Evolutionary conservation across 2,888 invertebrate species (phyloP), one percentile per base, ranked within the genome.

Genomic region (Polyommatus iphigenia): DNA sequence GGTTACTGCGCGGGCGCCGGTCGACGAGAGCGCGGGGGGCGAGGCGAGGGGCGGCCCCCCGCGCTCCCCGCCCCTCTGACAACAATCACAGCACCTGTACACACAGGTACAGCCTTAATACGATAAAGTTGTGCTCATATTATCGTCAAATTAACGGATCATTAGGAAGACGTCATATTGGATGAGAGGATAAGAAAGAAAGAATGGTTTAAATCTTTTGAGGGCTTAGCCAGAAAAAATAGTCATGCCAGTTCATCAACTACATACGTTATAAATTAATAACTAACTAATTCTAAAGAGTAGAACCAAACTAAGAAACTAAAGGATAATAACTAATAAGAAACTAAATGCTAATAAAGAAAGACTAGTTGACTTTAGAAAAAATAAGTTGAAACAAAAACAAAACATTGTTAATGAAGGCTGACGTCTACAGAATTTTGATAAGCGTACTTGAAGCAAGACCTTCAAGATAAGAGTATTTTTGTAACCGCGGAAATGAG

Each of bases 1-100:
- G 86, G 85, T 85, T 88, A 87, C 85, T 91, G 93, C 93, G 92
- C 92, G 89, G 87, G 91, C 92, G 91, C 88, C 89, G 89, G 87
- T 85, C 85, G 86, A 81, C 82, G 82, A 83, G 80, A 54, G 54
- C 54, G 82, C 83, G 81, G 84, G 83, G 85, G 80, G 80, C 83
- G 86, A 86, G 84, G 81, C 81, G 78, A 83, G 78, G 83, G 86
- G 85, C 87, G 86, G 89, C 88, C 86, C 87, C 85, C 82, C 85
- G 83, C 81, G 81, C 85, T 84, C 84, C 85, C 82, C 86, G 84
- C 88, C 89, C 90, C 86, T 90, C 87, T 89, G 88, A 89, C 90
- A 92, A 91, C 89, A 91, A 88, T 87, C 85, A 83, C 82, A 87
- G 83, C 90, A 91, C 91, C 90, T 91, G 90, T 89, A 85, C 78